Evolutionary conservation across 2,113 vertebrate genomes (phyloP), one percentile per base, ranked within the genome.

Genomic region (Canis aureus): DNA sequence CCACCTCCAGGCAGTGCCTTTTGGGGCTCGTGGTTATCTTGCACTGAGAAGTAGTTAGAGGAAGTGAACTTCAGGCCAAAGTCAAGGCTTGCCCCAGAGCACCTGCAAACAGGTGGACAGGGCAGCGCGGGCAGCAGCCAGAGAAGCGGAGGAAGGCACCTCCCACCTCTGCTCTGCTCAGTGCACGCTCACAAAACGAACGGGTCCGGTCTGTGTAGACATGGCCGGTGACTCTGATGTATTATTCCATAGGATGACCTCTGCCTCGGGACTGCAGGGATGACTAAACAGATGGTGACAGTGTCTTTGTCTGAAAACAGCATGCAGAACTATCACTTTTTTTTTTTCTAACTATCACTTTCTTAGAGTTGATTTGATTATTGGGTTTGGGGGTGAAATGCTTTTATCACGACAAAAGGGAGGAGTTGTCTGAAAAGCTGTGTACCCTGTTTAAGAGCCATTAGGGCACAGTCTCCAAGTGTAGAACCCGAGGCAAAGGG

Each of bases 151-250:
- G 43, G 17, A 66, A 32, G 62, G 17, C 6, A 23, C 49, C 16
- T 2, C 43, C 49, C 35, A 32, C 0, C 25, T 4, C 19, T 0
- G 11, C 79, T 8, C 17, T 0, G 0, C 49, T 64, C 2, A 0
- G 23, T 1, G 12, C 20, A 0, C 11, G 17, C 17, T 0, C 11
- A 8, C 82, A 57, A 67, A 67, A 80, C 67, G 6, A 8, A 35
- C 29, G 16, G 4, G 15, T 23, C 5, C 5, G 29, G 71, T 88
- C 29, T 35, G 1, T 8, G 49, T 38, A 29, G 17, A 62, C n/a
- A 3, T 12, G 59, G 62, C 22, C 0, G 0, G 0, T 8, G 2
- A 4, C 49, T 29, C 20, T 5, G 89, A 43, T 4, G 23, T 8
- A 12, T 76, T 25, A 29, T 43, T 20, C 67, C 85, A 4, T 0